These are phyloP conservation scores for Crax fasciolata DNA, from an alignment of 2,797 vertebrate species.

Conservation along the genomic window DNA sequence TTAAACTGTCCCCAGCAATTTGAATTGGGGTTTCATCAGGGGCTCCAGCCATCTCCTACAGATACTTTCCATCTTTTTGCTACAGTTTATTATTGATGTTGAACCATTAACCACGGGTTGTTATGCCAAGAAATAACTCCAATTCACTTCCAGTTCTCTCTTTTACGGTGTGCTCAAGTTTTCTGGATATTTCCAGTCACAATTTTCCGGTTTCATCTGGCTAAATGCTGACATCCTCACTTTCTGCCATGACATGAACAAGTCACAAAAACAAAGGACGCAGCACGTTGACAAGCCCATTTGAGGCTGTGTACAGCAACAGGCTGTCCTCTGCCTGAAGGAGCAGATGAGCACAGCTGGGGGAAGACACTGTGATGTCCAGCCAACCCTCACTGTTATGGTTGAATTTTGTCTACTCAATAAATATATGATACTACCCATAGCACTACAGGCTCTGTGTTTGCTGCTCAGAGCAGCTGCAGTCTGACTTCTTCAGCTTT, in stretches of 20 bases:
- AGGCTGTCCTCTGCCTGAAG: not conserved
- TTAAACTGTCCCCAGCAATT: not conserved
- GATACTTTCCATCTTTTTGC: not conserved
- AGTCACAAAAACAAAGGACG: conserved; percentile 19
- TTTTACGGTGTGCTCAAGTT: not conserved
- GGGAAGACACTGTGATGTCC: not conserved
- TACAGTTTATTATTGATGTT: not conserved
- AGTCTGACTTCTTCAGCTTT: not conserved
- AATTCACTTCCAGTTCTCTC: not conserved
- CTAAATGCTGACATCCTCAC: conserved; percentile 47
- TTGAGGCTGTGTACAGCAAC: not conserved
- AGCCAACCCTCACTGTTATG: not conserved
- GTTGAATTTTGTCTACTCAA: not conserved
- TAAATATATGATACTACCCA: not conserved
- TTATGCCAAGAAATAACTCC: not conserved
- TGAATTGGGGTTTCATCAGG: not conserved
- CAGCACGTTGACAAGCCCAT: not conserved
- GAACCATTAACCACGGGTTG: not conserved
- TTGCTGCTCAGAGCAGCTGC: not conserved
- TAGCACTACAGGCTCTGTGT: not conserved
- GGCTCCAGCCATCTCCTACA: not conserved
- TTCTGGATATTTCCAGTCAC: conserved; percentile 39
- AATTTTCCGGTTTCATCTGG: conserved; percentile 47
- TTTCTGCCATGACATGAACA: conserved; percentile 18
- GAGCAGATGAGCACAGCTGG: not conserved